phyloP scores from a whole-genome alignment of 2,888 invertebrate genomes.

The Lottia gigantea region DNA sequence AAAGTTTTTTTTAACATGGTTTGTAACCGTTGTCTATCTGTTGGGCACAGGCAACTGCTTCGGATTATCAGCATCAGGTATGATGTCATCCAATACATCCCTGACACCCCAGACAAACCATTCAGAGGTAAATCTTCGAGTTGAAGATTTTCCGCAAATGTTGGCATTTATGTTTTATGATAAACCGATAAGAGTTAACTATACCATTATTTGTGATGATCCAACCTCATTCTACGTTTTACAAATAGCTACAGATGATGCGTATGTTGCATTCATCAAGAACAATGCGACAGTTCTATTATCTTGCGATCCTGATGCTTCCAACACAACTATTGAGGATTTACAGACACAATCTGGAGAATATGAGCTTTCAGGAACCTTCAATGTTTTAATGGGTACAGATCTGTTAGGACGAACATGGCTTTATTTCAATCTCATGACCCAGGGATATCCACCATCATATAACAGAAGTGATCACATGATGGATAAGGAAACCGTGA shows the following conservation, averaged over 20 bases:
- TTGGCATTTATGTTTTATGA: slow-evolving; percentile 10
- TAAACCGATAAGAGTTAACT: not conserved
- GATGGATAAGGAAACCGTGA: not conserved
- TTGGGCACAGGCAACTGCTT: too few species aligned
- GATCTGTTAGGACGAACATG: slow-evolving; percentile 25
- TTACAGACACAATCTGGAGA: not conserved
- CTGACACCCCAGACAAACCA: not conserved
- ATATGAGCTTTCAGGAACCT: slow-evolving; percentile 10
- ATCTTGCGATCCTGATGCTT: slow-evolving; percentile 8
- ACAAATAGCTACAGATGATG: not conserved
- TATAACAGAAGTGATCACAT: not conserved
- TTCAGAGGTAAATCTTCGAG: not conserved
- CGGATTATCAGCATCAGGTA: too few species aligned
- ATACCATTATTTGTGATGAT: slow-evolving; percentile 12
- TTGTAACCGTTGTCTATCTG: too few species aligned
- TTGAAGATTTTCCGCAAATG: not conserved
- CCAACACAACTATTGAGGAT: not conserved
- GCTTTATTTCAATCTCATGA: slow-evolving; percentile 9
- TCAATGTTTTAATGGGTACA: slow-evolving; percentile 20
- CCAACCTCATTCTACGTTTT: slow-evolving; percentile 11
- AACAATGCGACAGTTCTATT: slow-evolving; percentile 2
- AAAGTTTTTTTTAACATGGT: too few species aligned
- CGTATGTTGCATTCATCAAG: slow-evolving; percentile 8
- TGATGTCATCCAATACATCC: too few species aligned
- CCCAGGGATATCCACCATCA: not conserved